Percentiles rank a stretch among this genome's conserved stretches.
Evolutionary conservation across 2,797 vertebrate species (phyloP).

Genomic region (Enteromius treurensis): DNA sequence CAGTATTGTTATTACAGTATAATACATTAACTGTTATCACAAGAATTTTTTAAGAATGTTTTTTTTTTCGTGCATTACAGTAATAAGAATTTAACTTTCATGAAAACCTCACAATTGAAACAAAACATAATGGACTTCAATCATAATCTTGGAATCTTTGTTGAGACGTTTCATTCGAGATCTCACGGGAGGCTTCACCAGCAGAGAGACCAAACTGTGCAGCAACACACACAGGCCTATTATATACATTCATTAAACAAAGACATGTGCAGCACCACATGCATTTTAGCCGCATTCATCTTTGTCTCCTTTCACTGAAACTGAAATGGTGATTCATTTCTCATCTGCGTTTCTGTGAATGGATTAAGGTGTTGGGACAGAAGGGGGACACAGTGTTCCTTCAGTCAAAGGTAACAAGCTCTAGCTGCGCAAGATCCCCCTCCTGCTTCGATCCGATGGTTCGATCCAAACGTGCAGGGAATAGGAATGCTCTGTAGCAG

Average conservation of each 20-base stretch:
- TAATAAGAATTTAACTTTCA: not conserved
- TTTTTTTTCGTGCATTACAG: not conserved
- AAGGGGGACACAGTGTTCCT: conserved; percentile 37
- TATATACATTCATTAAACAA: not conserved
- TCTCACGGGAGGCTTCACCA: not conserved
- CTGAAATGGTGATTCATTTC: conserved; percentile 23
- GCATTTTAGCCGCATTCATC: conserved; percentile 22
- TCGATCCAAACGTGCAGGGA: conserved; percentile 66
- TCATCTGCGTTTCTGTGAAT: conserved; percentile 54
- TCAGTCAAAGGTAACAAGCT: conserved; percentile 19
- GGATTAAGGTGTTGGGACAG: conserved; percentile 43
- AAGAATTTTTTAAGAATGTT: not conserved
- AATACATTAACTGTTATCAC: not conserved
- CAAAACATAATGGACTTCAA: not conserved
- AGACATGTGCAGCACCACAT: conserved; percentile 4
- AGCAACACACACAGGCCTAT: not conserved
- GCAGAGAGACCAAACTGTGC: not conserved
- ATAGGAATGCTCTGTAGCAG: conserved; percentile 64
- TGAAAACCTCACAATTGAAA: not conserved
- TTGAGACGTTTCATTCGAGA: conserved; percentile 12
- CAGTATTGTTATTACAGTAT: not conserved
- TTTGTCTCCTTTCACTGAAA: conserved; percentile 8
- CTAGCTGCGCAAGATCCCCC: conserved; percentile 14
- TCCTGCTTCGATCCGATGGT: conserved; percentile 41
- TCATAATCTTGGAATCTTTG: conserved; percentile 2